phyloP scores from a whole-genome alignment of 2,888 invertebrate species.

The Sphecodes monilicornis region DNA sequence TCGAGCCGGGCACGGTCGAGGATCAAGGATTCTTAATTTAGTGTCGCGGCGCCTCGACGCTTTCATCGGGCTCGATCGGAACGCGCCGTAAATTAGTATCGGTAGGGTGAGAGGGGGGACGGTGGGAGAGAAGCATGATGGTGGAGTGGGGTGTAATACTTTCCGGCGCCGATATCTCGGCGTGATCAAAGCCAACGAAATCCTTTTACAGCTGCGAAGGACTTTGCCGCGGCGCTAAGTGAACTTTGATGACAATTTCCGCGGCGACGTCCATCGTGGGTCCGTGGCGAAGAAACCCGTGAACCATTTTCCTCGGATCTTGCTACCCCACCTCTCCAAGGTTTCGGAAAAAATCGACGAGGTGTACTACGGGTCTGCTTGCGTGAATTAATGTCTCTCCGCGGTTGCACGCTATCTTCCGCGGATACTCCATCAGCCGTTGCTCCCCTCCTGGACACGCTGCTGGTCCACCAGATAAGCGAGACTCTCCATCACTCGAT shows the following conservation, averaged over 20 bases:
- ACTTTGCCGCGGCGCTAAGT: constrained; percentile 28
- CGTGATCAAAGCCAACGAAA: constrained; percentile 52
- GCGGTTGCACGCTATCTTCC: background rate
- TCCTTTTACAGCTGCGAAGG: constrained; percentile 29
- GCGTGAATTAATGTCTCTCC: background rate
- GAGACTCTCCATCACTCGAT: constrained; percentile 7
- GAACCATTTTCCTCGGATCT: background rate
- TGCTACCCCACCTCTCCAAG: background rate
- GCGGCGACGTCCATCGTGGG: background rate
- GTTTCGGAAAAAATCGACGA: background rate
- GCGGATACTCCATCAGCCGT: constrained; percentile 16
- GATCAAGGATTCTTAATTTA: constrained; percentile 31
- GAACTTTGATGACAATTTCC: constrained; percentile 54
- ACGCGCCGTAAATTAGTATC: constrained; percentile 38
- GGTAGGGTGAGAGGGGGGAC: background rate
- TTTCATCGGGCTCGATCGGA: constrained; percentile 42
- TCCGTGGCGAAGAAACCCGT: background rate
- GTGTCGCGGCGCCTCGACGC: constrained; percentile 18
- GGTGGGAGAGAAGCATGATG: background rate
- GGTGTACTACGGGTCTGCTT: background rate
- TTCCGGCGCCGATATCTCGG: constrained; percentile 28
- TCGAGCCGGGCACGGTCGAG: background rate
- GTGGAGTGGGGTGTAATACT: constrained; percentile 20
- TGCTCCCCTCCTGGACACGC: background rate
- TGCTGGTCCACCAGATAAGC: background rate